phyloP scores from a whole-genome alignment of 2,797 vertebrate species.

The Distichodus sexfasciatus region DNA sequence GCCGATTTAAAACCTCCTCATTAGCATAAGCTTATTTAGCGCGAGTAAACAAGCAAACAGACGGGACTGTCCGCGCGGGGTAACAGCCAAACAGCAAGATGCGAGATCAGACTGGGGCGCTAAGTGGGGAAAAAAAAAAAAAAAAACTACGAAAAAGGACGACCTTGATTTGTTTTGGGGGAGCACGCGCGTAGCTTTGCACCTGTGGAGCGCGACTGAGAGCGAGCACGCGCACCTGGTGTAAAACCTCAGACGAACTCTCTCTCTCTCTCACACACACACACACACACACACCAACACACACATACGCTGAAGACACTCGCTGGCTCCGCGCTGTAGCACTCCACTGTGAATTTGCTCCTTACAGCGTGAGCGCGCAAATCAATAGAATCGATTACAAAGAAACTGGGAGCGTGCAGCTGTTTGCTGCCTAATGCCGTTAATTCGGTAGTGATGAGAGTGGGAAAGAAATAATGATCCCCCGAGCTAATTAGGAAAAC shows the following conservation, averaged over 20 bases:
- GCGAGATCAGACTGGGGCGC: not conserved
- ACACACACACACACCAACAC: not conserved
- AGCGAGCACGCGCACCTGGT: too few relatives aligned
- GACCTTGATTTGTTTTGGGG: conserved; percentile 42
- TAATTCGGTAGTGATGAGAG: too few relatives aligned
- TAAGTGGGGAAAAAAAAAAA: conserved; percentile 11
- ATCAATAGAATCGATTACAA: not conserved
- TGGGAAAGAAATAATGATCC: too few relatives aligned
- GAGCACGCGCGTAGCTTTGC: conserved; percentile 51
- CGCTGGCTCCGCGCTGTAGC: not conserved
- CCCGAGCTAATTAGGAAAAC: too few relatives aligned
- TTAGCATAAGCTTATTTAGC: conserved; percentile 93
- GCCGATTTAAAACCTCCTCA: conserved; percentile 81
- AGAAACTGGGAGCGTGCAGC: not conserved
- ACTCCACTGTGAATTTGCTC: not conserved
- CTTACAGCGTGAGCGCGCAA: not conserved
- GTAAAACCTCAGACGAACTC: not conserved
- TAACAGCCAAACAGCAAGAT: conserved; percentile 45
- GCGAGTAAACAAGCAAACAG: conserved; percentile 87
- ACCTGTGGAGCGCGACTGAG: conserved; percentile 7
- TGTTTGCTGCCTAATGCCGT: not conserved
- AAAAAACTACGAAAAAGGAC: conserved; percentile 65
- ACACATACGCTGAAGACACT: too few relatives aligned
- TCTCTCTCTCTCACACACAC: not conserved
- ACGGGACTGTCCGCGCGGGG: conserved; percentile 70